A percentile compares a stretch with the other conserved stretches of the same genome.
Evolutionary conservation across 2,888 invertebrate genomes (phyloP).

Genomic region (Tipula confusa): DNA sequence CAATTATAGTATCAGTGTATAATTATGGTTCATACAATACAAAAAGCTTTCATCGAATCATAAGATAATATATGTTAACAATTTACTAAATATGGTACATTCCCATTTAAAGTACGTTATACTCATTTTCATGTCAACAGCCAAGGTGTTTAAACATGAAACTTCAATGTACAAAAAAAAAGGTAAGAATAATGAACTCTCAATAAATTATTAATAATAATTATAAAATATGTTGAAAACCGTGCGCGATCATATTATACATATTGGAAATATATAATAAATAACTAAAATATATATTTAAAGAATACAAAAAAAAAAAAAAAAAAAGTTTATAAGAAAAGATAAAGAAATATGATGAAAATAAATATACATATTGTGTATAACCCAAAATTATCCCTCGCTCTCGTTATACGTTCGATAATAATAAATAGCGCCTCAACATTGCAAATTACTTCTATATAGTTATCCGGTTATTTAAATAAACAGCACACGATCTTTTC

Average conservation of each 20-base stretch:
- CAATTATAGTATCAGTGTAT: no score
- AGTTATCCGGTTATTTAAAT: constrained; percentile 31
- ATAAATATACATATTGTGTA: not conserved
- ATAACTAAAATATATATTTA: constrained; percentile 12
- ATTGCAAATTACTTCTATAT: constrained; percentile 27
- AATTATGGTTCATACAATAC: no score
- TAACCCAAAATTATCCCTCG: constrained; percentile 29
- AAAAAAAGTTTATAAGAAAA: not conserved
- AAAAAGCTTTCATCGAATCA: no score
- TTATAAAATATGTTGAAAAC: constrained; percentile 25
- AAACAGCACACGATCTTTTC: constrained; percentile 28
- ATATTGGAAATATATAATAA: constrained; percentile 1
- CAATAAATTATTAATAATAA: not conserved
- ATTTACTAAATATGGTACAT: no score
- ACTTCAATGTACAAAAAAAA: not conserved
- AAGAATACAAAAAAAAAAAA: not conserved
- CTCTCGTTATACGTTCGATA: not conserved
- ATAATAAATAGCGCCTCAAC: constrained; percentile 30
- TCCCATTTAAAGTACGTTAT: not conserved
- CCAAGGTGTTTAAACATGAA: not conserved
- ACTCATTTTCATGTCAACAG: not conserved
- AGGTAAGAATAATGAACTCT: not conserved
- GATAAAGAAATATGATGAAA: not conserved
- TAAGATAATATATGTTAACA: no score
- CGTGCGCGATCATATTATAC: not conserved